phyloP scores from a whole-genome alignment of 37 sponge, comb jelly and placozoan species.

The Dysidea cf. avara region DNA sequence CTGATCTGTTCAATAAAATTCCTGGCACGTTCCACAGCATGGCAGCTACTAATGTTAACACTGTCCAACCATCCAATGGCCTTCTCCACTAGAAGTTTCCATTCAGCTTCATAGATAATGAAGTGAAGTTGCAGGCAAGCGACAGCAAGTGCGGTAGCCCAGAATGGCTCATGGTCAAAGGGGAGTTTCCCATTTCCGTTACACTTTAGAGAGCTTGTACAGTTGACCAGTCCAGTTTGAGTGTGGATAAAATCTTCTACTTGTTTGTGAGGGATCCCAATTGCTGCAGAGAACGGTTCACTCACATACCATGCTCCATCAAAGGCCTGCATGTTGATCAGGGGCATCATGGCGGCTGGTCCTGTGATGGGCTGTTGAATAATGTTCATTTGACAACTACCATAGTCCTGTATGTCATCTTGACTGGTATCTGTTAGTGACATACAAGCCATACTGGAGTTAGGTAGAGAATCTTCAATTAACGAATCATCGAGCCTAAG shows the following conservation, averaged over 20 bases:
- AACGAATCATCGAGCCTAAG: no score
- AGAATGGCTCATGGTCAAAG: constrained; percentile 17
- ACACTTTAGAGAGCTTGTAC: neutral
- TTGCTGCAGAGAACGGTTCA: constrained; percentile 41
- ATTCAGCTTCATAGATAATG: constrained; percentile 20
- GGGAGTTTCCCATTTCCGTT: neutral
- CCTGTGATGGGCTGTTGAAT: no score
- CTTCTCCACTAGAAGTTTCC: constrained; percentile 44
- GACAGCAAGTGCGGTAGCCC: constrained; percentile 52
- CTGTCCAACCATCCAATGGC: constrained; percentile 38
- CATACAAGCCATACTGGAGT: no score
- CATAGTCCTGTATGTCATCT: no score
- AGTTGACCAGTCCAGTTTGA: neutral
- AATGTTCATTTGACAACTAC: no score
- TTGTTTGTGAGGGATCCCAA: constrained; percentile 40
- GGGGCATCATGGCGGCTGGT: constrained; percentile 26
- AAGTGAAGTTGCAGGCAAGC: constrained; percentile 47
- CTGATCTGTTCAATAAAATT: no score
- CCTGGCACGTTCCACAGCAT: no score
- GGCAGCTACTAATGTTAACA: no score
- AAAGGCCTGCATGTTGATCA: constrained; percentile 54
- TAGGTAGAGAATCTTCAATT: no score
- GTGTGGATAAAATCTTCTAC: constrained; percentile 1
- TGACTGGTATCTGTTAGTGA: no score
- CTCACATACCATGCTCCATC: constrained; percentile 49